These are phyloP conservation scores for Corythornis cristatus DNA, from an alignment of 2,113 vertebrate species.

Conservation along the genomic window DNA sequence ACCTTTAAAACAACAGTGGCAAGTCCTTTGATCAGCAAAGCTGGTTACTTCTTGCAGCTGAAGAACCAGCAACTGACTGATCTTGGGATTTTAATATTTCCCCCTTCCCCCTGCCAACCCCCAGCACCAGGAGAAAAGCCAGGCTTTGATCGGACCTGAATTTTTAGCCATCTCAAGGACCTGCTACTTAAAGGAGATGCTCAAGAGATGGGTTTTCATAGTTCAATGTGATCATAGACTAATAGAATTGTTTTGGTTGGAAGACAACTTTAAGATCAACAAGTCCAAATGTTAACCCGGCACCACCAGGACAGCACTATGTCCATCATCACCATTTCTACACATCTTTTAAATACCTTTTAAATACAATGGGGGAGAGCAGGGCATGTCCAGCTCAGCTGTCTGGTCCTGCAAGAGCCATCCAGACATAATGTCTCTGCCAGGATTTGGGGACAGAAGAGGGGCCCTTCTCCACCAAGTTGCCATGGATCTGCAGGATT, in stretches of 20 bases:
- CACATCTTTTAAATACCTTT: not conserved
- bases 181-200: not conserved
- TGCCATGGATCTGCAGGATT: not conserved
- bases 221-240: fast-evolving
- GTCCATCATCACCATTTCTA: not conserved
- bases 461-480: not conserved
- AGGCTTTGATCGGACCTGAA: not conserved
- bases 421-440: fast-evolving
- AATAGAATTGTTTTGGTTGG: not conserved
- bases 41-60: constrained; percentile 15
- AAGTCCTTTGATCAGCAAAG: constrained; percentile 56
- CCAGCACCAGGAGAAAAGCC: not conserved
- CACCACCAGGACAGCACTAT: not conserved
- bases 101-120: not conserved
- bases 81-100: constrained; percentile 43
- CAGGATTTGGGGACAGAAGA: not conserved
- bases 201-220: not conserved
- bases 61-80: constrained; percentile 5
- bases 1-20: constrained; percentile 45
- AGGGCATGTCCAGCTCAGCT: fast-evolving
- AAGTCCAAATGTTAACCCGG: not conserved
- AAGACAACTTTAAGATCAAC: not conserved
- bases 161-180: not conserved
- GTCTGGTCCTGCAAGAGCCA: not conserved
- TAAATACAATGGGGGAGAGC: not conserved